These are phyloP conservation scores for Crossocerus cetratus DNA, from an alignment of 2,888 invertebrate species.

Conservation along the genomic window DNA sequence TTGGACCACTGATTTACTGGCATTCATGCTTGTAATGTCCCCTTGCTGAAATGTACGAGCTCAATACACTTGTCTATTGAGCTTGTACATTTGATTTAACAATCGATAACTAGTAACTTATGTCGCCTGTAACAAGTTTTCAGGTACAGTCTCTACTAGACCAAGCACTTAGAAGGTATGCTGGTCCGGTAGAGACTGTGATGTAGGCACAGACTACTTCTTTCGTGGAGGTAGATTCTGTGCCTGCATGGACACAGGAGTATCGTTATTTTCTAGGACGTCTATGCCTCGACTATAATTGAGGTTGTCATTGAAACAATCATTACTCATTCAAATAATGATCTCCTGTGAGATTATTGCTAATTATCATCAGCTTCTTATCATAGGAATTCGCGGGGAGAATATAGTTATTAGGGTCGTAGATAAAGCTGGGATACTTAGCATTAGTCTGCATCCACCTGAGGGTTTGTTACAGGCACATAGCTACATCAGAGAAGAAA, in stretches of 20 bases:
- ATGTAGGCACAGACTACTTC: slow-evolving; percentile 80
- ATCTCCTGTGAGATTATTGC: slow-evolving; percentile 73
- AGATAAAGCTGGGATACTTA: slow-evolving; percentile 71
- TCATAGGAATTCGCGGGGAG: slow-evolving; percentile 49
- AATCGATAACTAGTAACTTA: background rate
- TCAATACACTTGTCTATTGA: too few species aligned
- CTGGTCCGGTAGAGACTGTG: slow-evolving; percentile 72
- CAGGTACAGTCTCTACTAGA: slow-evolving; percentile 78
- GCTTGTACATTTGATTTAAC: too few species aligned
- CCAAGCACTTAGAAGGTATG: slow-evolving; percentile 46
- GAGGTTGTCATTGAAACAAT: background rate
- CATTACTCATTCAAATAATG: slow-evolving; percentile 58
- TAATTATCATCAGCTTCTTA: slow-evolving; percentile 71
- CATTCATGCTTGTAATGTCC: too few species aligned
- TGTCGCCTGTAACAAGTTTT: slow-evolving; percentile 79
- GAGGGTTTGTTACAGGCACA: slow-evolving; percentile 82
- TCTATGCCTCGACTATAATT: too few species aligned
- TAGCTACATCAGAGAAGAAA: slow-evolving; percentile 74
- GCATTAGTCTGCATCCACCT: slow-evolving; percentile 78
- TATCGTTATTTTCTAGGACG: slow-evolving; percentile 57
- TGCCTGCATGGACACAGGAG: slow-evolving; percentile 78
- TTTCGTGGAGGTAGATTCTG: slow-evolving; percentile 79
- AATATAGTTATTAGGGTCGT: slow-evolving; percentile 38
- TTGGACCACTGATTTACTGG: slow-evolving; percentile 14
- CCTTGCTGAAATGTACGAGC: too few species aligned